These are phyloP conservation scores for Calcarius ornatus DNA, from an alignment of 2,113 vertebrate genomes.

Conservation along the genomic window DNA sequence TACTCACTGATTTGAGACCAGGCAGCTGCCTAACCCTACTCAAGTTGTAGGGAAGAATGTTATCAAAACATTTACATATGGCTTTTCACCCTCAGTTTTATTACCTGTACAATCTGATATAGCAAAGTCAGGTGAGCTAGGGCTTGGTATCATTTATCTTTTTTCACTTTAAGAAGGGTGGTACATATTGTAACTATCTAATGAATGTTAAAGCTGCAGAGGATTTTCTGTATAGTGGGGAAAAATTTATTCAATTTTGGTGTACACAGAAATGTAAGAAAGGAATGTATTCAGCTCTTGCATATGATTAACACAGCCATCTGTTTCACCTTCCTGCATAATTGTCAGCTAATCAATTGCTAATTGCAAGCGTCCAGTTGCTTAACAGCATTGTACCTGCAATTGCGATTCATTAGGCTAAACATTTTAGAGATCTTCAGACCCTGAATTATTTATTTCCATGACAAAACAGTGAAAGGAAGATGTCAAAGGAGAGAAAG, in stretches of 20 bases:
- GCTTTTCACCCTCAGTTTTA: neutral
- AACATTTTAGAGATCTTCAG: neutral
- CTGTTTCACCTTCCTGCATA: slow-evolving; percentile 36
- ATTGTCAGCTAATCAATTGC: slow-evolving; percentile 45
- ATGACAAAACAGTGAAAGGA: neutral
- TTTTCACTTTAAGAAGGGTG: neutral
- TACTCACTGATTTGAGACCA: neutral
- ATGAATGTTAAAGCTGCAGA: neutral
- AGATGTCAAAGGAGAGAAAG: neutral
- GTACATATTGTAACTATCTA: neutral
- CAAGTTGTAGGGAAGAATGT: neutral
- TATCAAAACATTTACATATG: neutral
- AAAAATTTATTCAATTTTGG: neutral
- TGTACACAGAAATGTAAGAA: neutral
- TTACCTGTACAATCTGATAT: neutral
- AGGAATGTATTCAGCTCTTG: neutral
- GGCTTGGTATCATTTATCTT: neutral
- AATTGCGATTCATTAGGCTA: neutral
- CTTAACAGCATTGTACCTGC: neutral
- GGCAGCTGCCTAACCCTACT: neutral
- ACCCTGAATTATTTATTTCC: neutral
- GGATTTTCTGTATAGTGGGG: neutral
- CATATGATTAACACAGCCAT: neutral
- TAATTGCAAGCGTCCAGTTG: slow-evolving; percentile 20
- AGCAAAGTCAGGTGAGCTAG: neutral